Evolutionary conservation across 1,140 invertebrate genomes (phyloP).

Genomic region (Whitmania pigra): DNA sequence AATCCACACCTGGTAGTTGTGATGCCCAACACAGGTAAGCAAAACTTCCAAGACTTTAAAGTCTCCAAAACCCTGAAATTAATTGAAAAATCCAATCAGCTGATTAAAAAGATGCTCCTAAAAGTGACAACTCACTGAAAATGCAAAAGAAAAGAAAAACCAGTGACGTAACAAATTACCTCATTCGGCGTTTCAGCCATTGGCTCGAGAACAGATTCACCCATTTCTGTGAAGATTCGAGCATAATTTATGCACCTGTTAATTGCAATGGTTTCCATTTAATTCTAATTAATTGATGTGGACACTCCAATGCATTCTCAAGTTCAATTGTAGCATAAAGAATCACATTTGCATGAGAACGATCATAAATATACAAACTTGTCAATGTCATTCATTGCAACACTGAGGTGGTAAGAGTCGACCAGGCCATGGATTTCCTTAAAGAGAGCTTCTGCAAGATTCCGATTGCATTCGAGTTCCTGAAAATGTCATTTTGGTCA

Average conservation of each 20-base stretch:
- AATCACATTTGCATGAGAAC: too few relatives aligned
- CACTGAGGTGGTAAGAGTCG: conserved; percentile 74
- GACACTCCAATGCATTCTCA: neutral
- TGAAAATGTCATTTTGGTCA: too few relatives aligned
- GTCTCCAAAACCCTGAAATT: conserved; percentile 50
- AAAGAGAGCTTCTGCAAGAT: conserved; percentile 65
- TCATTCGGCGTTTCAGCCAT: conserved; percentile 52
- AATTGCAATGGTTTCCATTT: neutral
- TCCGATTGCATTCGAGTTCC: conserved; percentile 58
- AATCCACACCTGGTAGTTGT: conserved; percentile 73
- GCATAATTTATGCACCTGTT: conserved; percentile 73
- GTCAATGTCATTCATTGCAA: conserved; percentile 80
- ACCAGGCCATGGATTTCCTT: conserved; percentile 66
- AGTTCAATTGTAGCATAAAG: neutral
- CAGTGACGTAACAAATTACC: conserved; percentile 27
- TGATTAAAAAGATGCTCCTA: neutral
- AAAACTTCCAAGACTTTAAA: conserved; percentile 76
- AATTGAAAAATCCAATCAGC: conserved; percentile 7
- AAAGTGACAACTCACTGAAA: too few relatives aligned
- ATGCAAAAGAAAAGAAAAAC: neutral
- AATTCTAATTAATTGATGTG: neutral
- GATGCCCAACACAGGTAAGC: conserved; percentile 81
- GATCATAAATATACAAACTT: conserved; percentile 39
- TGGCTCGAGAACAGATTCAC: conserved; percentile 73
- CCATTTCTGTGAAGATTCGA: conserved; percentile 85